phyloP scores from a whole-genome alignment of 2,113 vertebrate species.

The Prionailurus bengalensis region DNA sequence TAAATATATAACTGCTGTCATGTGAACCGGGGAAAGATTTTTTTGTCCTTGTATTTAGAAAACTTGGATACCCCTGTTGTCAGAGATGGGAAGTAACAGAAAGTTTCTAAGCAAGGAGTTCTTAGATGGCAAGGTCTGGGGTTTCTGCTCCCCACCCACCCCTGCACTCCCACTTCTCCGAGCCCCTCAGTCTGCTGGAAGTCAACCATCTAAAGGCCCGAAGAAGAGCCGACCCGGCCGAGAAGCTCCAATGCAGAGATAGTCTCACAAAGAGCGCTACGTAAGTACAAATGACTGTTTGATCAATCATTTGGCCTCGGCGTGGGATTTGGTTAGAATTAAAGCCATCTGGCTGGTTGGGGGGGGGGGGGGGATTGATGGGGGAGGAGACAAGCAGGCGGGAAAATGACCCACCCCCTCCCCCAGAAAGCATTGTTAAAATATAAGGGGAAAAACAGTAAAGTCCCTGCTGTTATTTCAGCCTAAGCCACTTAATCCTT shows the following conservation, averaged over 20 bases:
- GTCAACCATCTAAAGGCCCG: slow-evolving; percentile 41
- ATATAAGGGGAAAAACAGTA: slow-evolving; percentile 71
- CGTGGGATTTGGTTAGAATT: slow-evolving; percentile 86
- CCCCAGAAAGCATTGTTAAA: slow-evolving; percentile 85
- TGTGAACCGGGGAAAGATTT: background rate
- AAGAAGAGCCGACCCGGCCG: background rate
- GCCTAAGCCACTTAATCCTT: slow-evolving; percentile 83
- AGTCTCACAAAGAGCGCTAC: slow-evolving; percentile 77
- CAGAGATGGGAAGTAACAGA: background rate
- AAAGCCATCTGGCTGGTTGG: slow-evolving; percentile 87
- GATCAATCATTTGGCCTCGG: slow-evolving; percentile 85
- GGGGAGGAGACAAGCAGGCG: slow-evolving; percentile 79
- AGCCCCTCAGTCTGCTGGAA: background rate
- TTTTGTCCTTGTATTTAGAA: background rate
- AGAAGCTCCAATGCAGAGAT: slow-evolving; percentile 56
- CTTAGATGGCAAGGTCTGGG: background rate
- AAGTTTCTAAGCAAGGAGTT: slow-evolving; percentile 20
- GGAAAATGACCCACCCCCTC: slow-evolving; percentile 80
- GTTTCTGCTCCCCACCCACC: background rate
- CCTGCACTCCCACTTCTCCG: background rate
- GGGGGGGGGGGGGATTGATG: background rate
- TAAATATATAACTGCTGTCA: background rate
- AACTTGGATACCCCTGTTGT: background rate
- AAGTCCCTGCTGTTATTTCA: slow-evolving; percentile 82
- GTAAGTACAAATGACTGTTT: slow-evolving; percentile 81